Base-by-base conservation (phyloP, 1,140 invertebrate genomes). In the silkworm (Bombyx mori) region DNA sequence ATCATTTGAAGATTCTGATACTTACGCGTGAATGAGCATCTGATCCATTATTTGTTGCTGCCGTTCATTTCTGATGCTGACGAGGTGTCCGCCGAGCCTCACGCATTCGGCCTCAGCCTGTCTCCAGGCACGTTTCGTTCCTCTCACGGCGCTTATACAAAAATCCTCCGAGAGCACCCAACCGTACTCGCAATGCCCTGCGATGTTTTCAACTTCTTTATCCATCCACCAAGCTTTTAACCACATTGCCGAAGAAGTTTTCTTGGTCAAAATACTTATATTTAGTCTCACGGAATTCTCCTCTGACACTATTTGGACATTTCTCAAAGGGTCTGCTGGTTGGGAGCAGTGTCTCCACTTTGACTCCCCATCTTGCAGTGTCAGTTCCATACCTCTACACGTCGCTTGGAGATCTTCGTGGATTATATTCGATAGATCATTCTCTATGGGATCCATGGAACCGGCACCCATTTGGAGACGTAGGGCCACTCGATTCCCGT, bases 51-150 rank as follows among this genome's bases (percentile, higher is more conserved):
- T 75, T 46, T 86, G 80, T 67, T 94, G 92, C 22, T 90, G 89
- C 9, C 89, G 75, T 44, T 91, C 89, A 69, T 89, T 91, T 7
- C 89, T 79, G 3, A 94, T 82, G 60, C 90, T 92, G 0, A 89
- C 90, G 8, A 94, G 86, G 79, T 93, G 92, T 12, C 92, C 93
- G 2, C 91, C 91, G 55, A 86, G 79, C 48, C 81, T 78, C 7
- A 82, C 77, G 64, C 93, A 94, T 62, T 92, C 89, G 8, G 87
- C 81, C 66, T 94, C 92, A 0, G 92, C 92, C 46, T 91, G 89
- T 2, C 79, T 71, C 93, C 93, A 94, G 0, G 89, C 72, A 59
- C 90, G 71, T 51, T 88, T 80, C 1, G 79, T 64, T 44, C 89
- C 85, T 57, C 92, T 89, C 44, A 92, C 77, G 1, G 91, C 88